These are phyloP conservation scores for Brotula barbata DNA, from an alignment of 2,797 vertebrate genomes.

Conservation along the genomic window DNA sequence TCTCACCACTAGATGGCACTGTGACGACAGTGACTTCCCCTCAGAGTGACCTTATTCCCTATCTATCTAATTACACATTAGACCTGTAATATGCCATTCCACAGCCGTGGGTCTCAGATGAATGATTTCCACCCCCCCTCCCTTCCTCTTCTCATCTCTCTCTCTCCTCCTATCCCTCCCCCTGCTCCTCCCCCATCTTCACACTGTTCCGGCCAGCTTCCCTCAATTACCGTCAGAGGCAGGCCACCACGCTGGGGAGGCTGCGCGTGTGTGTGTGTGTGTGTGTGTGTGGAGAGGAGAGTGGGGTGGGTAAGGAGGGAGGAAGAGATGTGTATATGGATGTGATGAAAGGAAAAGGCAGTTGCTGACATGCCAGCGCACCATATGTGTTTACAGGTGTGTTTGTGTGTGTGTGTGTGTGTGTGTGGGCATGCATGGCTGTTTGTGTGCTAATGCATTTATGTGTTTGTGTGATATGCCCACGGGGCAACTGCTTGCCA, in stretches of 20 bases:
- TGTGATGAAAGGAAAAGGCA: slow-evolving; percentile 68
- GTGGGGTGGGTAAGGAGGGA: slow-evolving; percentile 28
- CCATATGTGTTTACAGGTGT: slow-evolving; percentile 70
- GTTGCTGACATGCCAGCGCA: slow-evolving; percentile 59
- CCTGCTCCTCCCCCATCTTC: slow-evolving; percentile 56
- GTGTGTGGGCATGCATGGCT: slow-evolving; percentile 43
- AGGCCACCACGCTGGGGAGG: slow-evolving; percentile 70
- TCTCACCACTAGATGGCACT: slow-evolving; percentile 78
- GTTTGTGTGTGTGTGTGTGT: slow-evolving; percentile 49
- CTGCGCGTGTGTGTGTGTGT: slow-evolving; percentile 37
- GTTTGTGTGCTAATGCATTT: slow-evolving; percentile 23
- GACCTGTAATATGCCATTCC: slow-evolving; percentile 83
- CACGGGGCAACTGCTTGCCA: slow-evolving; percentile 57
- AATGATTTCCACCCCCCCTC: slow-evolving; percentile 72
- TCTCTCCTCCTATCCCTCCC: slow-evolving; percentile 45
- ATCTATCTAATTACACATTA: slow-evolving; percentile 86
- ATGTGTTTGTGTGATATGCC: slow-evolving; percentile 52
- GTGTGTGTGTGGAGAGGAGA: slow-evolving; percentile 37
- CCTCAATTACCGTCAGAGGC: slow-evolving; percentile 81
- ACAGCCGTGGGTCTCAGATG: slow-evolving; percentile 80
- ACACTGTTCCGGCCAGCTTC: slow-evolving; percentile 79
- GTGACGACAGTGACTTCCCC: slow-evolving; percentile 61
- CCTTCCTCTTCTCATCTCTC: slow-evolving; percentile 58
- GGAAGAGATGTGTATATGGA: slow-evolving; percentile 56
- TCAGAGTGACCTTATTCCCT: slow-evolving; percentile 78